Base-by-base conservation (phyloP, 2,888 invertebrate genomes). In the Thymelicus acteon region DNA sequence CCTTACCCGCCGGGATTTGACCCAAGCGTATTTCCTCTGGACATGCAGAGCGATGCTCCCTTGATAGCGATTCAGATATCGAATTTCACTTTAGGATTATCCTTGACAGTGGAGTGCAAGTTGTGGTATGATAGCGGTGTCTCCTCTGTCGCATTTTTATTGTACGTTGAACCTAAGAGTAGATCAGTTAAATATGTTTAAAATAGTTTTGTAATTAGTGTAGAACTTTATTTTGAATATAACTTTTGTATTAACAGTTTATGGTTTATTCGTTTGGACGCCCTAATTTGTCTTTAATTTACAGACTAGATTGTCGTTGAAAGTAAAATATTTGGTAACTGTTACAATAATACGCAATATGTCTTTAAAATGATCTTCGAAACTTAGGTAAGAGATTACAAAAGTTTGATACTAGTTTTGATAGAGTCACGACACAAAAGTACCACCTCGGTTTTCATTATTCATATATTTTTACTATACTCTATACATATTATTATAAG, bases 1-100 rank as follows among this genome's bases (percentile, higher is more conserved):
- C 93, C 93, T 0, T 75, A 92, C 72, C 93, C 93, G 0, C 93
- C 93, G 1, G 93, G 92, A 7, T 82, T 88, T 67, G 89, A 91
- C 60, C 84, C 90, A 0, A 73, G 74, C 5, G 49, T 78, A 37
- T 92, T 87, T 68, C 90, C 93, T 6, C 71, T 89, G 7, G 75
- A 79, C 31, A 78, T 78, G 70, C 73, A 77, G 13, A 75, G 67
- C 7, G 75, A 78, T 7, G 82, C 88, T 1, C 91, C 89, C 4
- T 75, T 92, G 24, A 76, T 92, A 12, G 92, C 89, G 6, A 76
- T 93, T 49, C 93, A 92, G 74, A 79, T 93, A 72, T 83, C 85
- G 0, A 79, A 87, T 67, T 91, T 91, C 73, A 88, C 92, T 0
- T 57, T 85, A 13, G 90, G 89, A 0, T 68, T 92, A 39, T 90